Percentiles rank a stretch among this genome's conserved stretches.
These are phyloP conservation scores for Aphidius gifuensis DNA, from an alignment of 1,140 invertebrate species.

Conservation along the genomic window DNA sequence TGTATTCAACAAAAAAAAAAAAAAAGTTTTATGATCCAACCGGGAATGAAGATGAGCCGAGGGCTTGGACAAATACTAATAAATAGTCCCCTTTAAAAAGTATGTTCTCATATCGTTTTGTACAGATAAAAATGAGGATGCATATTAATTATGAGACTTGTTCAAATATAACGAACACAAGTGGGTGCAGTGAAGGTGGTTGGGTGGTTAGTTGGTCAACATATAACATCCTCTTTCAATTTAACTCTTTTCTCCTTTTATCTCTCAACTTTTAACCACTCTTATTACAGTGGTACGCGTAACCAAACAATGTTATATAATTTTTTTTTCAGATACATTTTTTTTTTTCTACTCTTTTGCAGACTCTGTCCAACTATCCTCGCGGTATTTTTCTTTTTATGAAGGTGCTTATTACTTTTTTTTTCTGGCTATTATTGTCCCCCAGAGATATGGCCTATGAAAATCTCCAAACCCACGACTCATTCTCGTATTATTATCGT, in stretches of 20 bases:
- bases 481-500: no score
- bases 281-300: constrained; percentile 43
- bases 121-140: constrained; percentile 42
- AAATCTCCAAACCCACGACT: no score
- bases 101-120: constrained; percentile 40
- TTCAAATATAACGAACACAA: constrained; percentile 48
- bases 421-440: constrained; percentile 3
- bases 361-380: constrained; percentile 27
- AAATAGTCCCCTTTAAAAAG: constrained; percentile 34
- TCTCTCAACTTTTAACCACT: constrained; percentile 21
- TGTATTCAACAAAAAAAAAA: background rate
- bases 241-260: no score
- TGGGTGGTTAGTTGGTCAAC: constrained; percentile 7
- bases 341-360: constrained; percentile 34
- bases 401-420: constrained; percentile 9
- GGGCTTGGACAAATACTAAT: constrained; percentile 26
- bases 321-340: constrained; percentile 13
- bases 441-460: background rate
- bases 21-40: constrained; percentile 1
- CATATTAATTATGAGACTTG: constrained; percentile 54
- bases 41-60: background rate
- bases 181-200: constrained; percentile 8
- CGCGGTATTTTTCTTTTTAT: constrained; percentile 24
- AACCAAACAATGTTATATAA: constrained; percentile 6
- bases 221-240: background rate